Conservation (phyloP, 2,113 vertebrate species). For the Acrocephalus arundinaceus region DNA sequence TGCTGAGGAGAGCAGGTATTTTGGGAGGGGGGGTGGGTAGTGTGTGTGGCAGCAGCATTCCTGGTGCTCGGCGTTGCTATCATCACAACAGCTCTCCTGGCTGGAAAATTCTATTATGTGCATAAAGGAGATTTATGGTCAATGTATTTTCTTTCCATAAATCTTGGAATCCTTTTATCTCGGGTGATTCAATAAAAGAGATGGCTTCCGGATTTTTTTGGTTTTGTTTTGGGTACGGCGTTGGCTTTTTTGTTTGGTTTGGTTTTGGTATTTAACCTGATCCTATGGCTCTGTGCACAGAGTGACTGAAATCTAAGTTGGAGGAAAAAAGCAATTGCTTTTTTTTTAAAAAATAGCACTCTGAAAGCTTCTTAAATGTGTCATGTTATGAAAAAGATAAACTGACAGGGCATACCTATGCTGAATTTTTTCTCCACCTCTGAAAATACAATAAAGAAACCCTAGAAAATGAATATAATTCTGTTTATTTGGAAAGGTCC, state of each 20-base stretch:
- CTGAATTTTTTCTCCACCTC: not conserved
- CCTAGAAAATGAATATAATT: not conserved
- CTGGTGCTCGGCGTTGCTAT: constrained; percentile 23
- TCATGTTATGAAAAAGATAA: constrained; percentile 22
- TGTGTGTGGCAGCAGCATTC: not conserved
- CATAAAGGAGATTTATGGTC: constrained; percentile 51
- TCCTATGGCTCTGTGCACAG: not conserved
- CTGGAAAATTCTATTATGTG: constrained; percentile 64
- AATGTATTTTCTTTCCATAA: constrained; percentile 39
- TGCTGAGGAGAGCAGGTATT: constrained; percentile 41
- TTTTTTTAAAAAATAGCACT: not conserved
- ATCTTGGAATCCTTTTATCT: constrained; percentile 51
- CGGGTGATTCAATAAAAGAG: constrained; percentile 36
- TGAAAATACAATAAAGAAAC: not conserved
- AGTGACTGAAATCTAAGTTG: not conserved
- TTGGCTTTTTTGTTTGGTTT: not conserved
- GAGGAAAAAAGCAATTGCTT: not conserved
- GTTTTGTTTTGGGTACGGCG: not conserved
- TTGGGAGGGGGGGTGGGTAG: not conserved
- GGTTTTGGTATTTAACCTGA: not conserved
- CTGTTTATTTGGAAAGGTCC: not conserved
- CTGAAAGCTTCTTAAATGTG: not conserved
- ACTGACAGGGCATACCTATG: not conserved
- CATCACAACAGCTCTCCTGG: constrained; percentile 51
- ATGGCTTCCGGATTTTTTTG: constrained; percentile 53